Evolutionary conservation across 2,888 invertebrate genomes (phyloP), one percentile per base, ranked within the genome.

Genomic region (Saturnia japonica): DNA sequence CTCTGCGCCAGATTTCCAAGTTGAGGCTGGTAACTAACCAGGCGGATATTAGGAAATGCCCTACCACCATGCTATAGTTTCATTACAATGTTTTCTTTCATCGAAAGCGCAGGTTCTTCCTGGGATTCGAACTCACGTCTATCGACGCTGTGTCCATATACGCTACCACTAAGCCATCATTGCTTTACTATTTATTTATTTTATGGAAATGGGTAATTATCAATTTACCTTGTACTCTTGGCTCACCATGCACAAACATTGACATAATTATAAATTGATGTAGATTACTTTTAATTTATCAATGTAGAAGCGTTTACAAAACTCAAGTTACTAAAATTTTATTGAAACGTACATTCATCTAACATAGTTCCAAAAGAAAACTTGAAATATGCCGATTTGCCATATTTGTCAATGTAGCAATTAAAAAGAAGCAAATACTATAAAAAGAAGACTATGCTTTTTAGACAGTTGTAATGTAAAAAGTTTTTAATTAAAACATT

Each of bases 141-240:
- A 34, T 34, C 34, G 34, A 34, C 34, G 6, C 34, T 2, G 34
- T 34, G 6, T 34, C 34, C 34, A 6, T 34, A 34, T 6, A 34
- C 34, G 6, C 34, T 2, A 34, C 34, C 34, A 34, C 34, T n/a
- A n/a, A 34, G 34, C 34, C 34, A 34, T 34, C 34, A 34, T 34
- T 34, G 34, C 34, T 34, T 34, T 6, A 34, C 34, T 34, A 34
- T 34, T 2, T 34, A 34, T 34, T 34, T 34, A 34, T 54, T 54
- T 54, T 19, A 47, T 19, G 3, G 22, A 22, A 9, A 54, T 11
- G 19, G 54, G 2, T 54, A 22, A 57, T n/a, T 22, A 28, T 25
- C 9, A 54, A 54, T 22, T 68, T 77, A 86, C 87, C 86, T 78
- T 83, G 82, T 74, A 77, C 75, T 77, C 77, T 84, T 51, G 74